Evolutionary conservation across 1,140 invertebrate genomes (phyloP), one percentile per base, ranked within the genome.

Genomic region (Pseudachorutes palmiensis): DNA sequence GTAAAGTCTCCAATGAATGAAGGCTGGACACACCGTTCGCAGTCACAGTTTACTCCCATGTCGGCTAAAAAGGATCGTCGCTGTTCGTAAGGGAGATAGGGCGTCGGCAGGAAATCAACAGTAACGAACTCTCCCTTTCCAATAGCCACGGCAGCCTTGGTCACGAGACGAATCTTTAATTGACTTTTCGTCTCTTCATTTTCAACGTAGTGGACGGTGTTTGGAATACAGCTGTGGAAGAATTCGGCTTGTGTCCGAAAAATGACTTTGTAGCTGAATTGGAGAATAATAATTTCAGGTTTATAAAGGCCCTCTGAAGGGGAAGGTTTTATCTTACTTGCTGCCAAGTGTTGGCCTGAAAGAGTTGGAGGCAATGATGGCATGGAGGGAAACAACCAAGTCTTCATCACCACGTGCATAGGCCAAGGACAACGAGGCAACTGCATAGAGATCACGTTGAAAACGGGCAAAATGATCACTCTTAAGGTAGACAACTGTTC

Each of bases 351-450:
- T 32, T 1, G 69, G 69, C 68, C 66, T 69, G 59, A 67, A 73
- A 55, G 69, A 73, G 33, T 71, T 48, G 58, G 69, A 65, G 32
- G 64, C 67, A 41, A 73, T 69, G 45, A 70, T 73, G 12, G 72
- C 45, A 41, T 73, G 72, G 16, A 68, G 57, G 49, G 70, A 65
- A 14, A 55, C 26, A 36, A 73, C 70, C 64, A 73, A 69, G 59
- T 73, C 69, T 26, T 73, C 69, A 61, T 73, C 68, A 26, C 67
- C 66, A 31, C 63, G 63, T 36, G 66, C 31, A 64, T 70, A 68
- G 66, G 65, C 69, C 64, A 64, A 64, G 29, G 48, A 58, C 9
- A 55, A 22, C 19, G 72, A 69, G 48, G 70, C 69, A 58, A 73
- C 58, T 19, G 45, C 31, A 26, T 59, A 59, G 30, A 66, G 30